phyloP scores from a whole-genome alignment of 2,888 invertebrate genomes.

The Meganola albula region DNA sequence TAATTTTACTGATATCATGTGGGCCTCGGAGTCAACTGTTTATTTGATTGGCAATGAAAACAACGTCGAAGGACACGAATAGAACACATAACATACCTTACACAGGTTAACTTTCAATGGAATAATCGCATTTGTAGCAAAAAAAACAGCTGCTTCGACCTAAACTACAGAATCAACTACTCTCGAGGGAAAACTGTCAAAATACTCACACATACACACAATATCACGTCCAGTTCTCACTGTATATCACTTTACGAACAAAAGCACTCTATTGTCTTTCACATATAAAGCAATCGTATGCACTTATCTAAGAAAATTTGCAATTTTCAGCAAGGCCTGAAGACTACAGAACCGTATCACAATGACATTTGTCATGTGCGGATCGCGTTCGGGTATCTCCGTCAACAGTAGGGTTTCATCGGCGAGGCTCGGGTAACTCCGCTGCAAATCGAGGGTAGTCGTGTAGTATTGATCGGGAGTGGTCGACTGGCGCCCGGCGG shows the following conservation, averaged over 20 bases:
- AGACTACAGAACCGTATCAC: conserved; percentile 62
- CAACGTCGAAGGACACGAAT: too few species aligned
- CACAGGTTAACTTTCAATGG: too few species aligned
- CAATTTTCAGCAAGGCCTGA: conserved; percentile 65
- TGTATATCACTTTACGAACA: conserved; percentile 32
- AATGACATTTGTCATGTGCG: conserved; percentile 71
- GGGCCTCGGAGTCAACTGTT: too few species aligned
- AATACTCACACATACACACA: conserved; percentile 57
- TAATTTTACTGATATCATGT: too few species aligned
- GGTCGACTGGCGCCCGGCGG: conserved; percentile 57
- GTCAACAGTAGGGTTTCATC: conserved; percentile 38
- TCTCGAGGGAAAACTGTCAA: conserved; percentile 30
- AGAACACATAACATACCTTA: too few species aligned
- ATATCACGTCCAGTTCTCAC: conserved; percentile 29
- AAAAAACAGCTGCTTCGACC: conserved; percentile 17
- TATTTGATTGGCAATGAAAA: too few species aligned
- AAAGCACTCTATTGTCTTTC: conserved; percentile 41
- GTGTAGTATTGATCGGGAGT: conserved; percentile 54
- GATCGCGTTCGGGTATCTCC: conserved; percentile 40
- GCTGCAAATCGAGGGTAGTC: conserved; percentile 22
- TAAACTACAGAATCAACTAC: conserved; percentile 29
- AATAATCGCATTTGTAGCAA: too few species aligned
- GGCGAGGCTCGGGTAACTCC: conserved; percentile 33
- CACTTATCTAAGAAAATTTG: conserved; percentile 47
- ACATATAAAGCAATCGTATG: conserved; percentile 27